Percentiles rank a stretch among this genome's conserved stretches.
Conservation (phyloP, 2,797 vertebrate species). For the Pantherophis vulpinus region DNA sequence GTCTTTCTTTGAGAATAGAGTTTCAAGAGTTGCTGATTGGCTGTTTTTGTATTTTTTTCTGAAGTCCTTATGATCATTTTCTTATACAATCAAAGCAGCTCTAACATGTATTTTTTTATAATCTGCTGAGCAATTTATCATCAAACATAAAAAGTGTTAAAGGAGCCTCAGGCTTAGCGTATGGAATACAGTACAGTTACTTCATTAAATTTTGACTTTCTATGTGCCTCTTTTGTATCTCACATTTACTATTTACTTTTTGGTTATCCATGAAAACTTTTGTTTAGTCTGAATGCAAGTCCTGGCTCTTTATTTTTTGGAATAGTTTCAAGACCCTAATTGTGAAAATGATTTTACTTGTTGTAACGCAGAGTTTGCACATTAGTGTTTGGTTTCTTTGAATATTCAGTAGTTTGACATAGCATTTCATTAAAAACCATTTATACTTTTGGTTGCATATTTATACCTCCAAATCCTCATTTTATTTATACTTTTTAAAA, state of each 20-base stretch:
- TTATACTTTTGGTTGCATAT: background rate
- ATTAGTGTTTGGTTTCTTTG: background rate
- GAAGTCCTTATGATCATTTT: slow-evolving; percentile 36
- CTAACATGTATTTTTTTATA: slow-evolving; percentile 46
- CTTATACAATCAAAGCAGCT: slow-evolving; percentile 4
- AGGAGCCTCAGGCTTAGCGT: slow-evolving; percentile 49
- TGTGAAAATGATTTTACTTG: slow-evolving; percentile 15
- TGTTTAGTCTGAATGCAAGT: slow-evolving; percentile 37
- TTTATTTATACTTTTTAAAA: background rate
- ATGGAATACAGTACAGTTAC: slow-evolving; percentile 22
- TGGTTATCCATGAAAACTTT: slow-evolving; percentile 25
- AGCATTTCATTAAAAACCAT: background rate
- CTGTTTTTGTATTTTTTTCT: slow-evolving; percentile 45
- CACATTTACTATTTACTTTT: slow-evolving; percentile 30
- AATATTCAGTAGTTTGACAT: background rate
- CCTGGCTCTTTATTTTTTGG: slow-evolving; percentile 13
- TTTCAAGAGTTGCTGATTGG: slow-evolving; percentile 19
- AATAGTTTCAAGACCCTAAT: slow-evolving; percentile 9
- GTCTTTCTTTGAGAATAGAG: background rate
- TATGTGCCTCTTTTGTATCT: slow-evolving; percentile 12
- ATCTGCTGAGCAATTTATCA: slow-evolving; percentile 55
- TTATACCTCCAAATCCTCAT: background rate
- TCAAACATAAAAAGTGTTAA: slow-evolving; percentile 47
- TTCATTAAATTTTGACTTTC: slow-evolving; percentile 31
- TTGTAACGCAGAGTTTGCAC: background rate